A percentile compares a stretch with the other conserved stretches of the same genome.
phyloP scores from a whole-genome alignment of 2,888 invertebrate species.

The Idaea aversata region DNA sequence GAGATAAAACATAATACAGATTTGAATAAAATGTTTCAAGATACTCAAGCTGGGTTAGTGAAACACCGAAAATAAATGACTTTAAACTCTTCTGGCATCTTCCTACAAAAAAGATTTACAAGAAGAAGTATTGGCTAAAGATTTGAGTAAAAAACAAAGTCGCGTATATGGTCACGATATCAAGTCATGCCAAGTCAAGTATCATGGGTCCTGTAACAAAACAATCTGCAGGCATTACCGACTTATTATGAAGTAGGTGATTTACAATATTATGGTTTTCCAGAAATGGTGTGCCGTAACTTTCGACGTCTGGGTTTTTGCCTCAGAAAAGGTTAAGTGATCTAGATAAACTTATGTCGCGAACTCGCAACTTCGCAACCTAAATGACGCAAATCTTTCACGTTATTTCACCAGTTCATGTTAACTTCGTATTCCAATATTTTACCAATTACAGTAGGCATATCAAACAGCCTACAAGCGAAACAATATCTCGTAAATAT shows the following conservation, averaged over 20 bases:
- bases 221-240: background rate
- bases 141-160: no score
- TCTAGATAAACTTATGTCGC: background rate
- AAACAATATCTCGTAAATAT: background rate
- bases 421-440: background rate
- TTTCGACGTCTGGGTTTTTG: background rate
- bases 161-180: background rate
- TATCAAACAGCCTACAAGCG: background rate
- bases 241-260: background rate
- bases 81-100: no score
- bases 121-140: no score
- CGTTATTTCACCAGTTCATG: background rate
- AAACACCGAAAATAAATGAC: no score
- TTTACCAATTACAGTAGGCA: background rate
- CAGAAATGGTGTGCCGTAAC: background rate
- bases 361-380: slow-evolving; percentile 28
- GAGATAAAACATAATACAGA: background rate
- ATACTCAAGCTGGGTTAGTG: background rate
- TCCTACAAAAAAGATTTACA: no score
- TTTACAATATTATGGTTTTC: background rate
- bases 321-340: background rate
- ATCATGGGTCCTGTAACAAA: background rate
- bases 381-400: slow-evolving; percentile 42
- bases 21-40: background rate
- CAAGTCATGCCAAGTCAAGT: background rate